Evolutionary conservation across 2,888 invertebrate genomes (phyloP), one percentile per base, ranked within the genome.

Genomic region (Ferdinandea cuprea): DNA sequence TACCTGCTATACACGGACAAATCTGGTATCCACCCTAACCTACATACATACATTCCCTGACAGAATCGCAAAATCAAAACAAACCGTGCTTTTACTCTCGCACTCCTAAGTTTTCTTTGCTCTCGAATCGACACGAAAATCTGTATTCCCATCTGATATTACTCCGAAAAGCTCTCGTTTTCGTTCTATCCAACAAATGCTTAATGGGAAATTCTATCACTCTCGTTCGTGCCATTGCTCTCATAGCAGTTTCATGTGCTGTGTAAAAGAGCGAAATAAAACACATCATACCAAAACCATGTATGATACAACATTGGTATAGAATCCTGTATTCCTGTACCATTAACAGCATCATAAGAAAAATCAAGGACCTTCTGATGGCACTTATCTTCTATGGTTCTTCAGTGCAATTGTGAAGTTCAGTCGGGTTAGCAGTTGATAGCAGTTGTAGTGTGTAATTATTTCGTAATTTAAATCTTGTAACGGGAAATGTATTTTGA

Each of bases 321-420:
- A 73, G 66, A 50, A 56, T 37, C 42, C 37, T 35, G 9, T 44
- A n/a, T 37, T 3, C 25, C 25, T 48, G n/a, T 46, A 50, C 61
- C 50, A 35, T 58, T 48, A 83, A 58, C 72, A 83, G 54, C 78
- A 72, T 68, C 78, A 77, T 56, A 83, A 63, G 59, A 54, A 61
- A 78, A 61, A 72, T 68, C 56, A 78, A 83, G 68, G 58, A 73
- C 72, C 66, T 56, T 56, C 66, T 61, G 68, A 76, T 59, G 72
- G 66, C 50, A 83, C 83, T 83, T 78, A 73, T 73, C 58, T 68
- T 68, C 66, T 68, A 72, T 72, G 78, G 44, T 73, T 78, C 83
- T 83, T 83, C 78, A 83, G 83, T 83, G 83, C 66, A 83, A 68
- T 72, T 83, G 63, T 78, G 83, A 78, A 83, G 83, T 83, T 73